These are phyloP conservation scores for Epinephelus fuscoguttatus DNA, from an alignment of 2,113 vertebrate species.

Conservation along the genomic window DNA sequence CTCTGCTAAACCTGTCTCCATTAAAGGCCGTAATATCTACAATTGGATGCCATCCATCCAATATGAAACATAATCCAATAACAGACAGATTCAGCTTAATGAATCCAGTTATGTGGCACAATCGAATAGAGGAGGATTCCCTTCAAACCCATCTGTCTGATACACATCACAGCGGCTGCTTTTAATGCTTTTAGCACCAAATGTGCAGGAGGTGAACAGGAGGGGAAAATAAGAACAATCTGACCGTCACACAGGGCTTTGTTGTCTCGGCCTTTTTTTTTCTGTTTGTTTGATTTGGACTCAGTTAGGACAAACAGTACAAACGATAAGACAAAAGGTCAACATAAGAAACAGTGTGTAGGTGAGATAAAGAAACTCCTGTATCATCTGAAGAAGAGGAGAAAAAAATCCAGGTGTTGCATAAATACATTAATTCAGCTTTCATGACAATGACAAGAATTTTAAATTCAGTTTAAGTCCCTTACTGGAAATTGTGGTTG, in stretches of 20 bases:
- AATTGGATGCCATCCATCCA: constrained; percentile 76
- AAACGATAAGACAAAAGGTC: constrained; percentile 12
- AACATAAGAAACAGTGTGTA: constrained; percentile 14
- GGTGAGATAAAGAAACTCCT: constrained; percentile 24
- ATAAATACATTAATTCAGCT: too few species aligned
- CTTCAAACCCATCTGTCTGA: constrained; percentile 65
- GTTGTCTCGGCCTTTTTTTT: neutral
- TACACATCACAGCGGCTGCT: constrained; percentile 59
- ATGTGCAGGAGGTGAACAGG: constrained; percentile 24
- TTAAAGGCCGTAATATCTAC: constrained; percentile 69
- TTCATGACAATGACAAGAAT: too few species aligned
- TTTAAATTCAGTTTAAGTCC: too few species aligned
- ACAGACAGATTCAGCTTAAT: constrained; percentile 67
- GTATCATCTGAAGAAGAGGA: neutral
- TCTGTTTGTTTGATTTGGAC: constrained; percentile 32
- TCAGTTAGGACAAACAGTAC: constrained; percentile 28
- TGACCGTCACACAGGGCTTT: constrained; percentile 19
- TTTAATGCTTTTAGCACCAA: constrained; percentile 65
- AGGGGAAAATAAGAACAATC: constrained; percentile 8
- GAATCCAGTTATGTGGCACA: constrained; percentile 72
- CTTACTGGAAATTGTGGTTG: too few species aligned
- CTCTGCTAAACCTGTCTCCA: constrained; percentile 55
- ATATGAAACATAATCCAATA: constrained; percentile 75
- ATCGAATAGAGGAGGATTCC: constrained; percentile 74
- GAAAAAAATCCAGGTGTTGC: neutral